Evolutionary conservation across 2,797 vertebrate species (phyloP).

Genomic region (Microctenopoma lineatum): DNA sequence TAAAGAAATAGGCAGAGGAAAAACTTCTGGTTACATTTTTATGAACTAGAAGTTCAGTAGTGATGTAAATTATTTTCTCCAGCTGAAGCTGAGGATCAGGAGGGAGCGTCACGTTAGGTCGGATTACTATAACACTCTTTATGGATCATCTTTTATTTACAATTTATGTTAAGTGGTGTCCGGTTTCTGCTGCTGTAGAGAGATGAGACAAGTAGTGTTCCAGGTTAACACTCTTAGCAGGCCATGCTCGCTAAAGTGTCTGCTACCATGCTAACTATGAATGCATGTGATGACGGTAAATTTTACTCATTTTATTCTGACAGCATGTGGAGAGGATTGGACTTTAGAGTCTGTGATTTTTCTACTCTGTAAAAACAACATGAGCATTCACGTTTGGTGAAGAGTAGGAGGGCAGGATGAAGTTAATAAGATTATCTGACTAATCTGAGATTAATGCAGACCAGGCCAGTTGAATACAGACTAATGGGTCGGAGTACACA

Average conservation of each 20-base stretch:
- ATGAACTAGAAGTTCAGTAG: neutral
- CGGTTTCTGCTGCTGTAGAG: neutral
- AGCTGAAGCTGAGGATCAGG: neutral
- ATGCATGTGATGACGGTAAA: neutral
- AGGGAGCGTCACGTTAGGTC: neutral
- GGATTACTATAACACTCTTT: neutral
- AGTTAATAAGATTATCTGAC: slow-evolving; percentile 43
- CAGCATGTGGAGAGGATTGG: neutral
- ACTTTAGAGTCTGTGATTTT: neutral
- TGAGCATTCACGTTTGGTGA: neutral
- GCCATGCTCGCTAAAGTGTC: neutral
- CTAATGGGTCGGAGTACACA: neutral
- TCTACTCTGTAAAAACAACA: neutral
- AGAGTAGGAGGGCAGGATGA: neutral
- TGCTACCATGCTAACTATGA: slow-evolving; percentile 21
- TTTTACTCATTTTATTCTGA: too few species aligned
- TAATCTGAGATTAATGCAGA: slow-evolving; percentile 44
- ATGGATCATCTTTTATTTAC: neutral
- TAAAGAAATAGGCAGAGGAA: neutral
- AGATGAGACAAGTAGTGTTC: neutral
- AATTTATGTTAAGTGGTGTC: slow-evolving; percentile 10
- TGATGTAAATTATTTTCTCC: neutral
- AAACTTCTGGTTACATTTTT: neutral
- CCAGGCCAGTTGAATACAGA: slow-evolving; percentile 9
- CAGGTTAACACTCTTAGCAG: neutral